Evolutionary conservation across 2,888 invertebrate genomes (phyloP), one percentile per base, ranked within the genome.

Genomic region (Globia sparganii): DNA sequence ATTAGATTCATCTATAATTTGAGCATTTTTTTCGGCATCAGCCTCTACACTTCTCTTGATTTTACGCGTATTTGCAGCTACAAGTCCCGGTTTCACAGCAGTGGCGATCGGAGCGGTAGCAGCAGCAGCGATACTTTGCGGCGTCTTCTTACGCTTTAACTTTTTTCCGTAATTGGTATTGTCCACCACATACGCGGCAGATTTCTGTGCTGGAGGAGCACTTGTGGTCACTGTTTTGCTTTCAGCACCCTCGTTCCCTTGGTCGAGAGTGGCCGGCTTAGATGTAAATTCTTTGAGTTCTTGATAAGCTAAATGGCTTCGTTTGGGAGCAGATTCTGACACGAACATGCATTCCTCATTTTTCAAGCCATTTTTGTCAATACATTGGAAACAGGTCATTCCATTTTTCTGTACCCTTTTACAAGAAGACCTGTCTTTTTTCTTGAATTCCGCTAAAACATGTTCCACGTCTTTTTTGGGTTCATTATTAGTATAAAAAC

Each of bases 321-420:
- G 97, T 90, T 97, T 97, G 1, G 98, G 98, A 62, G 97, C 97
- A 1, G 97, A 97, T 87, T 97, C 97, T 1, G 98, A 97, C 15
- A 98, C 97, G 93, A 97, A 98, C 97, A 98, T 98, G 91, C 98
- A 98, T 92, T 98, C 98, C 93, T 98, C 98, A 89, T 98, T 97
- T 91, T 98, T 97, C 70, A 97, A 95, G 1, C 98, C 98, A 70
- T 97, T 97, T 85, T 97, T 97, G 88, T 98, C 98, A 6, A 97
- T 94, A 91, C 98, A 98, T 86, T 97, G 97, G 91, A 97, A 98
- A 91, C 98, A 98, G 0, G 98, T 98, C 98, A 98, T 98, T 61
- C 98, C 97, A 86, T 98, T 97, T 89, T 97, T 98, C 81, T 97
- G 97, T 0, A 98, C 97, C 92, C 98, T 98, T 89, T 98, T 97